These are phyloP conservation scores for Rhogogaster chlorosoma DNA, from an alignment of 2,888 invertebrate genomes.

Conservation along the genomic window DNA sequence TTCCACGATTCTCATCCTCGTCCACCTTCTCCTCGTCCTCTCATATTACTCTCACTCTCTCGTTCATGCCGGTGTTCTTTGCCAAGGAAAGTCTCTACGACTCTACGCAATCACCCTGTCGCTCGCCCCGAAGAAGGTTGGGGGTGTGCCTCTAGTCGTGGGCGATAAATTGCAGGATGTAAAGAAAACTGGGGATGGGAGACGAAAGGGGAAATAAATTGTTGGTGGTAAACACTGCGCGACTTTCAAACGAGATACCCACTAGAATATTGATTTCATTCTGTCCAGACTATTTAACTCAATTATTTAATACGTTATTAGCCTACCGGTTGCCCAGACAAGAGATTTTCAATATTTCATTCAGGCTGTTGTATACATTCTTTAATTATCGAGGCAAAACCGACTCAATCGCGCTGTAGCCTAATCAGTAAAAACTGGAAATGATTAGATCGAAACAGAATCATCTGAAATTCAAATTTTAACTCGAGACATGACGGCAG, in stretches of 20 bases:
- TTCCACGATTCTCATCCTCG: neutral
- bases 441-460: neutral
- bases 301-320: neutral
- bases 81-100: conserved; percentile 33
- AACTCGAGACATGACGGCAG: neutral
- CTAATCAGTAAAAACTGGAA: neutral
- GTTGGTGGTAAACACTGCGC: conserved; percentile 15
- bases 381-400: neutral
- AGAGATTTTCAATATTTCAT: neutral
- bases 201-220: conserved; percentile 38
- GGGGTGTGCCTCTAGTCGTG: conserved; percentile 31
- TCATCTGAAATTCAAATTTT: neutral
- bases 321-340: neutral
- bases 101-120: conserved; percentile 42
- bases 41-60: conserved; percentile 7
- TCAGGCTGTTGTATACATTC: neutral
- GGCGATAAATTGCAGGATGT: conserved; percentile 50
- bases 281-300: neutral
- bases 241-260: conserved; percentile 10
- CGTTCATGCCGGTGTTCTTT: neutral
- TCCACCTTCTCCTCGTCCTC: conserved; percentile 29
- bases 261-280: conserved; percentile 24
- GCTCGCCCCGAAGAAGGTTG: conserved; percentile 19
- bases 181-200: conserved; percentile 27
- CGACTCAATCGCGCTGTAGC: neutral